These are phyloP conservation scores for Brachymystax lenok DNA, from an alignment of 2,797 vertebrate genomes.

Conservation along the genomic window DNA sequence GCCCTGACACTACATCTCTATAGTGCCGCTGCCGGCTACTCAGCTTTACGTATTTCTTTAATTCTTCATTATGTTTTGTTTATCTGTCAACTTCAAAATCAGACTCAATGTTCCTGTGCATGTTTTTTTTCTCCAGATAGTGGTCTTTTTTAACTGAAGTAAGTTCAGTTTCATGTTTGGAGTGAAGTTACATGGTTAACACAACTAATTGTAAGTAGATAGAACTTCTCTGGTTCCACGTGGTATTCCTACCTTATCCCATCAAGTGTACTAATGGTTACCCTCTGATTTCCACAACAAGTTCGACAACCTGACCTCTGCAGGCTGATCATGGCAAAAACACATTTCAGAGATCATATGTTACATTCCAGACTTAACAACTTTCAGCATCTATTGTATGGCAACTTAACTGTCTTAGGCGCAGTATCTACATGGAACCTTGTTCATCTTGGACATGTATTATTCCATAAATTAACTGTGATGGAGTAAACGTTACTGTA, in stretches of 20 bases:
- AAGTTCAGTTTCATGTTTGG: neutral
- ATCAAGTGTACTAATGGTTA: conserved; percentile 35
- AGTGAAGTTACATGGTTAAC: conserved; percentile 13
- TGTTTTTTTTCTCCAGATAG: neutral
- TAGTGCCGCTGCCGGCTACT: neutral
- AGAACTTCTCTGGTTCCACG: conserved; percentile 40
- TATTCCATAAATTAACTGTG: conserved; percentile 4
- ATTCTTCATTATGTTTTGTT: neutral
- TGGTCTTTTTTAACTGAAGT: neutral
- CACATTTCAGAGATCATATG: conserved; percentile 20
- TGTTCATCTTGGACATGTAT: neutral
- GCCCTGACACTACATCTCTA: conserved; percentile 24
- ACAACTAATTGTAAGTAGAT: neutral
- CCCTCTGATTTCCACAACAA: conserved; percentile 55
- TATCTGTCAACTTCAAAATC: neutral
- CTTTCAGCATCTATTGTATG: neutral
- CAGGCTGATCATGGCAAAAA: conserved; percentile 41
- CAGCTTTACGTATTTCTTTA: neutral
- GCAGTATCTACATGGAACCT: neutral
- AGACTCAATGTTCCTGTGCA: neutral
- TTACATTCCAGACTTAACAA: conserved; percentile 5
- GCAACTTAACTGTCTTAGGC: neutral
- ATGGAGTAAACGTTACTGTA: neutral
- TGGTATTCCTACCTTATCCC: conserved; percentile 31
- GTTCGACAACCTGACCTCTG: conserved; percentile 50